Percentiles rank a stretch among this genome's conserved stretches.
These are phyloP conservation scores for Poeciliopsis turrubarensis DNA, from an alignment of 2,113 vertebrate species.

Conservation along the genomic window DNA sequence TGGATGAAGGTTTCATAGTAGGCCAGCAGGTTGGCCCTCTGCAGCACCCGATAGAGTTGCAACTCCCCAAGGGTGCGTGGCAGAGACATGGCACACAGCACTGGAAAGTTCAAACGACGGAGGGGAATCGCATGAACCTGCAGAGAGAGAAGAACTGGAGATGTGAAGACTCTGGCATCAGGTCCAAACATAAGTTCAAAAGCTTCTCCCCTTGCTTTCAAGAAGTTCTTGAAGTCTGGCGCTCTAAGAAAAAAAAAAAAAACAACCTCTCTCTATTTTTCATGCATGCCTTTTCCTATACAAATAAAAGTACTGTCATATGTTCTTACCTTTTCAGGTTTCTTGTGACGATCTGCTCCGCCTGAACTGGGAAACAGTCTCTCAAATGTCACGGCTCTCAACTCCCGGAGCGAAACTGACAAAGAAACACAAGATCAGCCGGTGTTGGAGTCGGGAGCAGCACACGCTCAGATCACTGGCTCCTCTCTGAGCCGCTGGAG, in stretches of 20 bases:
- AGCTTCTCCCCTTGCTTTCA: background rate
- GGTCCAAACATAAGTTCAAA: background rate
- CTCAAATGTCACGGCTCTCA: conserved; percentile 25
- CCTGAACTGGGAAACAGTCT: conserved; percentile 20
- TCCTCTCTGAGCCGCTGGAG: conserved; percentile 31
- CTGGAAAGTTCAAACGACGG: conserved; percentile 40
- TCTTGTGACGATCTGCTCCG: conserved; percentile 22
- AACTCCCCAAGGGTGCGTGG: conserved; percentile 96
- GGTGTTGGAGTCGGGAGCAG: background rate
- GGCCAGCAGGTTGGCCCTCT: conserved; percentile 93
- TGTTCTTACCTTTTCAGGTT: conserved; percentile 56
- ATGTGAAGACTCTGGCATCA: background rate
- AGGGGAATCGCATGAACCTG: conserved; percentile 43
- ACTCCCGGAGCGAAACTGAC: conserved; percentile 17
- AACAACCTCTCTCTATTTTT: background rate
- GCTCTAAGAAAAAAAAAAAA: too few relatives aligned
- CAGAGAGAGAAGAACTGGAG: conserved; percentile 23
- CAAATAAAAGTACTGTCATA: background rate
- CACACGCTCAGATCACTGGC: background rate
- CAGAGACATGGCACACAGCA: conserved; percentile 85
- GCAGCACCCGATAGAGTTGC: conserved; percentile 95
- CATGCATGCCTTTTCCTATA: background rate
- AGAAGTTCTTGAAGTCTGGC: background rate
- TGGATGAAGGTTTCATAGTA: conserved; percentile 99
- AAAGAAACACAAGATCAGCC: background rate